Base-by-base conservation (phyloP, 1,140 invertebrate genomes). In the Drosophila pandora region DNA sequence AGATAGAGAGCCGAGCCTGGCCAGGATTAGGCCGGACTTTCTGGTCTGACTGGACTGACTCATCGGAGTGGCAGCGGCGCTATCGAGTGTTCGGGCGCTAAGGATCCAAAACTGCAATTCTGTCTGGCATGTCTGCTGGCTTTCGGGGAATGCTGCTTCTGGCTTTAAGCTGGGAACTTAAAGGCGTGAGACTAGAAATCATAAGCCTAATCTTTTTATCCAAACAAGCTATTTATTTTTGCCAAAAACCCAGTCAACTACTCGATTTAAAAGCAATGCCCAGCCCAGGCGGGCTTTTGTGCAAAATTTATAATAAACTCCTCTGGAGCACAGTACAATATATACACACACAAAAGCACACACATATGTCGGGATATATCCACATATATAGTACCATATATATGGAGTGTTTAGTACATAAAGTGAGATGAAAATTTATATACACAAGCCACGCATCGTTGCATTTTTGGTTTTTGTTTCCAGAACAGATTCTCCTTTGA, bases 1-100 rank as follows among this genome's bases (percentile, higher is more conserved):
- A 28, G 25, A 28, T 28, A 28, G 25, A 28, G 49, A 25, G 48
- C 7, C n/a, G 2, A 56, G 47, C 12, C n/a, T 45, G 48, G 56
- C 50, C 32, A 45, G 71, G 59, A 80, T 84, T 84, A 76, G 76
- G 49, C 49, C 52, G 32, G 59, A 60, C 73, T 87, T 81, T 77
- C n/a, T 21, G 71, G 64, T 64, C 17, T 17, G 17, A 17, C 17
- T 17, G 17, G 17, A 17, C 17, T 17, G 71, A 81, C 60, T 77
- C 68, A 85, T 72, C 56, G 34, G 64, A 55, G 49, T 68, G 64
- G 61, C 62, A 64, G 23, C 45, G 34, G 34, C 25, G 54, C 37
- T 9, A 57, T 45, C 28, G 32, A 34, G 32, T 34, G 25, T 28
- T 43, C 65, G 48, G 52, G n/a, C 43, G 17, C 34, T 25, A 41